These are phyloP conservation scores for Drosophila setosimentum DNA, from an alignment of 2,888 invertebrate genomes.

Conservation along the genomic window DNA sequence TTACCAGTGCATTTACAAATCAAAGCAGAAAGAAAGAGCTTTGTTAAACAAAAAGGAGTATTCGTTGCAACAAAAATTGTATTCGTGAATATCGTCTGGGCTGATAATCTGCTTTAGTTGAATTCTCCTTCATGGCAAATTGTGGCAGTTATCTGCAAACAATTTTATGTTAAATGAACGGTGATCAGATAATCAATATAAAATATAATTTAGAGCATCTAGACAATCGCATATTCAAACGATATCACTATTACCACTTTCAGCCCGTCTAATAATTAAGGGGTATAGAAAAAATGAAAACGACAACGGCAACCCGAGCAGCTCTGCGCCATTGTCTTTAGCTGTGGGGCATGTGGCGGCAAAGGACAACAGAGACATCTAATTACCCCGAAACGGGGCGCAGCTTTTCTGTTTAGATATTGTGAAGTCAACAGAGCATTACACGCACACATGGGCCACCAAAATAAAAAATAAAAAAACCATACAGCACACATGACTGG, in stretches of 20 bases:
- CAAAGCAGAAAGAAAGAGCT: background rate
- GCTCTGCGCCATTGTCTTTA: conserved; percentile 39
- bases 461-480: background rate
- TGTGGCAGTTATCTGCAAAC: background rate
- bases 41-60: background rate
- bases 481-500: conserved; percentile 43
- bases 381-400: conserved; percentile 54
- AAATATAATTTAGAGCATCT: background rate
- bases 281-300: conserved; percentile 21
- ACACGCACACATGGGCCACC: conserved; percentile 42
- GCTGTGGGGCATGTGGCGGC: conserved; percentile 33
- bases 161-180: too few relatives aligned
- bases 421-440: conserved; percentile 56
- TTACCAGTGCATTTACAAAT: background rate
- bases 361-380: conserved; percentile 59
- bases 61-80: background rate
- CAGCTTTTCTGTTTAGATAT: conserved; percentile 54
- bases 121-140: background rate
- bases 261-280: background rate
- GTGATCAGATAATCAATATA: background rate
- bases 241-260: background rate
- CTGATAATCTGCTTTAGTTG: background rate
- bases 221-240: too few relatives aligned
- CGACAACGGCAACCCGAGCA: conserved; percentile 12
- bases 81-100: background rate